phyloP scores from a whole-genome alignment of 1,140 invertebrate genomes.

The Neodiprion fabricii region DNA sequence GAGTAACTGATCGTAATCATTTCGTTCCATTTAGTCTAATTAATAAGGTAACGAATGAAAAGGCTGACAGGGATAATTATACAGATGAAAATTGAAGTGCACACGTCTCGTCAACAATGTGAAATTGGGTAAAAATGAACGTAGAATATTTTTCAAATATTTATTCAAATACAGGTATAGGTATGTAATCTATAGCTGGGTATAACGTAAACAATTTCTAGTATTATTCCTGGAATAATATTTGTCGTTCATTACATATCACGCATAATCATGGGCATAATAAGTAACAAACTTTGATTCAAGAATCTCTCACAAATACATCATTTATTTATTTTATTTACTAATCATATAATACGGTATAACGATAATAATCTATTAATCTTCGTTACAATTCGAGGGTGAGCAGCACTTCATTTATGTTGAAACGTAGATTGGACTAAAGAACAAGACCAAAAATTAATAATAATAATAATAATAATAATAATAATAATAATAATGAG shows the following conservation, averaged over 20 bases:
- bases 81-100: too few relatives aligned
- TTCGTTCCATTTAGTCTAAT: too few relatives aligned
- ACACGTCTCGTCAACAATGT: too few relatives aligned
- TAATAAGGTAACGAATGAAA: too few relatives aligned
- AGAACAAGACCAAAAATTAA: too few relatives aligned
- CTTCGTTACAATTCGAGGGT: background rate
- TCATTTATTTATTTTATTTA: background rate
- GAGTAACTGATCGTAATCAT: too few relatives aligned
- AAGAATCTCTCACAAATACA: background rate
- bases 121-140: too few relatives aligned
- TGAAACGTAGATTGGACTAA: too few relatives aligned
- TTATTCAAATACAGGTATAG: background rate
- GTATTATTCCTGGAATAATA: conserved; percentile 5
- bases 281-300: background rate
- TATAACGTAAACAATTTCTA: background rate
- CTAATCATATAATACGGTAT: background rate
- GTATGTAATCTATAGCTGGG: background rate
- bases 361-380: background rate
- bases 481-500: too few relatives aligned
- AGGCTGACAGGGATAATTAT: too few relatives aligned
- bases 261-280: background rate
- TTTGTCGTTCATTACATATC: background rate
- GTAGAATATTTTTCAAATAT: background rate
- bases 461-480: too few relatives aligned
- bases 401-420: background rate